A percentile compares a stretch with the other conserved stretches of the same genome.
These are phyloP conservation scores for Cephus nigrinus DNA, from an alignment of 2,888 invertebrate species.

Conservation along the genomic window DNA sequence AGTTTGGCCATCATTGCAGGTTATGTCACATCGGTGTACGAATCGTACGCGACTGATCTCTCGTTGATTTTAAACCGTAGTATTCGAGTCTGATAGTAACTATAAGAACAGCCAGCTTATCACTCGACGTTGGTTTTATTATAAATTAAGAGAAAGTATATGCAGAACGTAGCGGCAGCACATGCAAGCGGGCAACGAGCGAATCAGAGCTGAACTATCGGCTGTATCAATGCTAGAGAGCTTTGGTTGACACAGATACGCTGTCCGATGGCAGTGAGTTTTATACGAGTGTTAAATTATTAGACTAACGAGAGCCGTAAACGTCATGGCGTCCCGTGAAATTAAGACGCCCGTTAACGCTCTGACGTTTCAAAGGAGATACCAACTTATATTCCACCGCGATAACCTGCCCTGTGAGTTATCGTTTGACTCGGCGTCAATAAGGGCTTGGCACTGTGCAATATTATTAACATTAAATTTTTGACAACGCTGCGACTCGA, in stretches of 20 bases:
- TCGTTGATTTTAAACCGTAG: neutral
- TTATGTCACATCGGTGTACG: neutral
- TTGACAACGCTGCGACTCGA: neutral
- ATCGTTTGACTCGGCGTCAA: neutral
- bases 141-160: constrained; percentile 54
- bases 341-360: constrained; percentile 24
- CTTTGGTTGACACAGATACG: constrained; percentile 45
- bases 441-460: neutral
- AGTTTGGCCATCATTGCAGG: neutral
- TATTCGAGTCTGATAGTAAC: neutral
- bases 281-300: constrained; percentile 8
- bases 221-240: constrained; percentile 48
- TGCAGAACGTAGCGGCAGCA: constrained; percentile 11
- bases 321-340: constrained; percentile 22
- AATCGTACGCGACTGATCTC: neutral
- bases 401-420: neutral
- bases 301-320: constrained; percentile 23
- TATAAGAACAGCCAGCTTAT: constrained; percentile 24
- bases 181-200: constrained; percentile 27
- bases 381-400: neutral
- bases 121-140: constrained; percentile 33
- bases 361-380: neutral
- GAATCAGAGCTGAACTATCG: constrained; percentile 61
- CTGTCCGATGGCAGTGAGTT: constrained; percentile 2
- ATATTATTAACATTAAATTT: neutral